Percentiles rank a stretch among this genome's conserved stretches.
phyloP scores from a whole-genome alignment of 2,113 vertebrate species.

The Actenoides lindsayi region DNA sequence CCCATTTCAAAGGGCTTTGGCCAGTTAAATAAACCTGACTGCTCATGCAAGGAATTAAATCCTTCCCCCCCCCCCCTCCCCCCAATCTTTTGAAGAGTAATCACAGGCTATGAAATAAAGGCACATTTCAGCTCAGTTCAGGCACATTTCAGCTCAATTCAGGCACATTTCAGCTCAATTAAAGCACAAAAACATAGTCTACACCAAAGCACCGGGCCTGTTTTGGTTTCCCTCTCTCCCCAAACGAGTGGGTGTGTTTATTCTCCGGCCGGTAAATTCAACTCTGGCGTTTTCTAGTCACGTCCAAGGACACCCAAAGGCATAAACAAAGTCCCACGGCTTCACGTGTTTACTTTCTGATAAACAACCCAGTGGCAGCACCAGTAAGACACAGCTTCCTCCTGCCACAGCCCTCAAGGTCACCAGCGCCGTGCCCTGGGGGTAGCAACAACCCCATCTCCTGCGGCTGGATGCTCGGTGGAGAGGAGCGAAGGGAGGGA shows the following conservation, averaged over 20 bases:
- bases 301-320: neutral
- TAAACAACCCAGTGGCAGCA: neutral
- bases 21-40: neutral
- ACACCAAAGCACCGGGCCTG: neutral
- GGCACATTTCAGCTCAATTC: neutral
- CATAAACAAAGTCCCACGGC: neutral
- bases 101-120: neutral
- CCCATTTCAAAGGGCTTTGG: neutral
- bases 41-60: neutral
- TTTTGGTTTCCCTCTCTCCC: neutral
- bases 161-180: neutral
- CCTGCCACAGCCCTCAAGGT: slow-evolving; percentile 8
- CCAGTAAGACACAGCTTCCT: neutral
- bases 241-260: neutral
- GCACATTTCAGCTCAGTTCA: neutral
- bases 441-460: neutral
- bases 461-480: neutral
- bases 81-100: neutral
- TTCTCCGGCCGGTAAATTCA: neutral
- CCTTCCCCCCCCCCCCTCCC: neutral
- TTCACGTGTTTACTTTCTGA: neutral
- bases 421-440: neutral
- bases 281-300: neutral
- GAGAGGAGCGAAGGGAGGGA: neutral
- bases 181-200: neutral